phyloP scores from a whole-genome alignment of 1,140 invertebrate genomes.

The Drosophila lacteicornis region DNA sequence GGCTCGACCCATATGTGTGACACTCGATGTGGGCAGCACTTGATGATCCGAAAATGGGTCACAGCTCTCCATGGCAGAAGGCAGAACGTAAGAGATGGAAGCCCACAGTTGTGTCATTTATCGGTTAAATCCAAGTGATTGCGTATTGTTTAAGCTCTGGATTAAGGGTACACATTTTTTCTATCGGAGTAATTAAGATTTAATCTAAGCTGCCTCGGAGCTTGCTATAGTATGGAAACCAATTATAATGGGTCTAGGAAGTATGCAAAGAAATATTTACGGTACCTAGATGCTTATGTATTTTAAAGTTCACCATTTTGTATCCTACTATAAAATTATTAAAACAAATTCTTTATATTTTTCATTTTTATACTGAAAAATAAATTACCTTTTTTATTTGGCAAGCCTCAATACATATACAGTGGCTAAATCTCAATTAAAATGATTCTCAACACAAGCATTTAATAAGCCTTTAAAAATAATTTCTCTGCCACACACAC shows the following conservation, averaged over 20 bases:
- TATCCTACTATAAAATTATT: neutral
- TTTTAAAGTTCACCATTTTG: neutral
- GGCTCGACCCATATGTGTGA: conserved; percentile 17
- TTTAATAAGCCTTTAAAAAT: neutral
- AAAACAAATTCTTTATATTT: no score
- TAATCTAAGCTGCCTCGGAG: no score
- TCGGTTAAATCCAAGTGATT: neutral
- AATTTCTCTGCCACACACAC: neutral
- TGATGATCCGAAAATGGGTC: conserved; percentile 38
- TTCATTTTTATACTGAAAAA: no score
- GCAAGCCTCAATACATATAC: neutral
- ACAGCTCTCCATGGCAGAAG: conserved; percentile 1
- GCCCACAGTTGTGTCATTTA: neutral
- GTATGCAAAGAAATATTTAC: neutral
- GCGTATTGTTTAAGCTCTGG: neutral
- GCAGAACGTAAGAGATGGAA: neutral
- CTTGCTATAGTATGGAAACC: no score
- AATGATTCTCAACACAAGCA: neutral
- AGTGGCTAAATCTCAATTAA: no score
- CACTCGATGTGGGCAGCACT: conserved; percentile 43
- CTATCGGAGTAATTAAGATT: neutral
- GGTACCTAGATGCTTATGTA: no score
- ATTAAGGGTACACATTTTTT: neutral
- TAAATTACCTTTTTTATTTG: neutral
- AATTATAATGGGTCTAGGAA: neutral